A percentile compares a stretch with the other conserved stretches of the same genome.
phyloP scores from a whole-genome alignment of 2,888 invertebrate species.

The Serripes groenlandicus region DNA sequence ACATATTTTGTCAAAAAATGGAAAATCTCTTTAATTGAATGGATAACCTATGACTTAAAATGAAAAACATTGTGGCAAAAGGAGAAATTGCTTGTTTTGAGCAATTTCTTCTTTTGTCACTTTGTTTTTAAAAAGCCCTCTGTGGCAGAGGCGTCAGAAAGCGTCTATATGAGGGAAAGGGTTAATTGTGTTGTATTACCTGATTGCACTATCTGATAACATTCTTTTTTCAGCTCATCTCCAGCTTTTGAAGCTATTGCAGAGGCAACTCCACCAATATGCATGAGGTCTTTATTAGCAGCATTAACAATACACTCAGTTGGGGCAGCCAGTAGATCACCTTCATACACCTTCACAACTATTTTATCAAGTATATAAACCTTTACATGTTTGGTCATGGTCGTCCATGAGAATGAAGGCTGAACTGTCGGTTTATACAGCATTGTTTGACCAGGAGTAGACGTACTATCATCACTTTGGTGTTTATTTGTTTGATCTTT shows the following conservation, averaged over 20 bases:
- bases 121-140: too few relatives aligned
- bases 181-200: too few relatives aligned
- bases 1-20: too few relatives aligned
- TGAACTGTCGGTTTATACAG: neutral
- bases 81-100: too few relatives aligned
- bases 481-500: neutral
- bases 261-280: conserved; percentile 64
- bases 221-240: conserved; percentile 39
- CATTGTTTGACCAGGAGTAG: neutral
- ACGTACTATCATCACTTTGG: neutral
- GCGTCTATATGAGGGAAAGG: too few relatives aligned
- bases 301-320: conserved; percentile 69
- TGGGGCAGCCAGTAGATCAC: conserved; percentile 47
- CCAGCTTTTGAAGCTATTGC: conserved; percentile 65
- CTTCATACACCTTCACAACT: conserved; percentile 51
- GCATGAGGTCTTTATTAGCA: conserved; percentile 58
- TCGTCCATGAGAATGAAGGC: neutral
- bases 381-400: neutral
- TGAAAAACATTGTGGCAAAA: too few relatives aligned
- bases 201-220: conserved; percentile 14
- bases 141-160: too few relatives aligned
- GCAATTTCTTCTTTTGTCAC: too few relatives aligned
- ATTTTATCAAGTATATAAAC: conserved; percentile 12
- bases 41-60: too few relatives aligned
- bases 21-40: too few relatives aligned